phyloP scores from a whole-genome alignment of 2,888 invertebrate genomes.

The Dorcus hopei region DNA sequence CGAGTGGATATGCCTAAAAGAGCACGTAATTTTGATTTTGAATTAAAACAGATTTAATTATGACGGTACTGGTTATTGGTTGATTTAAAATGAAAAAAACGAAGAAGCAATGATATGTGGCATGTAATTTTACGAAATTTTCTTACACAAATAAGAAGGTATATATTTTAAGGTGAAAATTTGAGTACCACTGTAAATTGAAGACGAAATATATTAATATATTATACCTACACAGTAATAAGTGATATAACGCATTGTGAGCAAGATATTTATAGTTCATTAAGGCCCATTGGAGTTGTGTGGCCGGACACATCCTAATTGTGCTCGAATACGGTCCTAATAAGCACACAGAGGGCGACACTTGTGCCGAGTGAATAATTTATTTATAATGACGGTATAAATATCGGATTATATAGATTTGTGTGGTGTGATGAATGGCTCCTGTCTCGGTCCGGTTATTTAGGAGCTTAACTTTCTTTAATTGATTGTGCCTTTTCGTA shows the following conservation, averaged over 20 bases:
- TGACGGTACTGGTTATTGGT: too few relatives aligned
- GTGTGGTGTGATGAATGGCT: conserved; percentile 46
- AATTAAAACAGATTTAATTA: too few relatives aligned
- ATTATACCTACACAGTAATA: conserved; percentile 48
- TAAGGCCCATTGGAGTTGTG: conserved; percentile 46
- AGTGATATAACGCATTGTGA: conserved; percentile 49
- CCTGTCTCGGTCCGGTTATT: conserved; percentile 16
- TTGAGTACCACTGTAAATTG: conserved; percentile 18
- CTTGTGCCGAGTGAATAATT: conserved; percentile 46
- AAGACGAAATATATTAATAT: conserved; percentile 42
- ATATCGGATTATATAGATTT: conserved; percentile 51
- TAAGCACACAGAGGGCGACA: conserved; percentile 45
- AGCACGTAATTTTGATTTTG: too few relatives aligned
- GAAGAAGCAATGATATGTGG: too few relatives aligned
- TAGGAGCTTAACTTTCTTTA: conserved; percentile 19
- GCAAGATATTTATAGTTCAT: conserved; percentile 51
- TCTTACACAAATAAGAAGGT: too few relatives aligned
- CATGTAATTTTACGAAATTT: too few relatives aligned
- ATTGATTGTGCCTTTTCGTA: conserved; percentile 15
- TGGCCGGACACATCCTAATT: conserved; percentile 50
- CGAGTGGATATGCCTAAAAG: too few relatives aligned
- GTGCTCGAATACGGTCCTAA: conserved; percentile 49
- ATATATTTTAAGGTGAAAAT: conserved; percentile 6
- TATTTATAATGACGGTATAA: conserved; percentile 51
- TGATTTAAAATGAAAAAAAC: too few relatives aligned